A percentile compares a stretch with the other conserved stretches of the same genome.
Conservation (phyloP, 1,140 invertebrate genomes). For the Lamellibrachia luymesi region DNA sequence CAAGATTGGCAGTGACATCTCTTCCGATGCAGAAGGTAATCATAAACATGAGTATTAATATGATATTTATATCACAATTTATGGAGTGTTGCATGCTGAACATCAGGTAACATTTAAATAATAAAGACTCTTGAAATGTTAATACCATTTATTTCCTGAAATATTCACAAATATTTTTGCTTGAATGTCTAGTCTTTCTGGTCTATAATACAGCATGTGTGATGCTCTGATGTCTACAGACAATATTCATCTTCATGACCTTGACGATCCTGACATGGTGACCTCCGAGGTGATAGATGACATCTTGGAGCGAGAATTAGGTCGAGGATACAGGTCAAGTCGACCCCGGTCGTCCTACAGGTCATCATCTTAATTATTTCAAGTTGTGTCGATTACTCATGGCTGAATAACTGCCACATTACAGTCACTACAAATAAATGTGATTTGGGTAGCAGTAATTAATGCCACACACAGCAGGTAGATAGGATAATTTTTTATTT, state of each 20-base stretch:
- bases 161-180: no score
- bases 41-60: neutral
- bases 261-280: slow-evolving; percentile 40
- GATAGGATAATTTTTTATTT: no score
- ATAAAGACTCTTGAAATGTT: neutral
- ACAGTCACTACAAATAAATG: neutral
- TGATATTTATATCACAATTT: slow-evolving; percentile 13
- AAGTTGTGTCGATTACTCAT: neutral
- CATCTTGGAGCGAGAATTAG: slow-evolving; percentile 26
- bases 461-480: no score
- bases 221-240: neutral
- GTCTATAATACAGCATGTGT: neutral
- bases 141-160: neutral
- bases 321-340: neutral
- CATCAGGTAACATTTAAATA: neutral
- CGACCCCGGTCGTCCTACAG: neutral
- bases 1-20: slow-evolving; percentile 48
- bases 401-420: no score
- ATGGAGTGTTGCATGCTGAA: slow-evolving; percentile 23
- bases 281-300: slow-evolving; percentile 38
- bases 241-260: neutral
- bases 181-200: no score
- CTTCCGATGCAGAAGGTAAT: slow-evolving; percentile 6
- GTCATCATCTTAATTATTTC: neutral
- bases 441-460: neutral